Evolutionary conservation across 2,113 vertebrate species (phyloP).

Genomic region (Cryptotis parvus): DNA sequence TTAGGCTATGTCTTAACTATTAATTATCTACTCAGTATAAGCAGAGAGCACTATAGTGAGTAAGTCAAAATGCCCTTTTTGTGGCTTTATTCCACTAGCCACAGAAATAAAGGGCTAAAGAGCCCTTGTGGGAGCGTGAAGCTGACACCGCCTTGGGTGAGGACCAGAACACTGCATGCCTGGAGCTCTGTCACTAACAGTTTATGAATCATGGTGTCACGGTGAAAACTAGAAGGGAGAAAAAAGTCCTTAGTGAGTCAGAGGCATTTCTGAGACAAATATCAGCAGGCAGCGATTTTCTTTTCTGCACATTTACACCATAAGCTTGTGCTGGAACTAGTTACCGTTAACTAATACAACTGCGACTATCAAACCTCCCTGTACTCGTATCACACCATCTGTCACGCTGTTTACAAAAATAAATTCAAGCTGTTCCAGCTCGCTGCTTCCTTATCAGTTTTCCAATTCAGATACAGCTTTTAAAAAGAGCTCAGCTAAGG

Average conservation of each 20-base stretch:
- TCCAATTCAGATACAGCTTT: background rate
- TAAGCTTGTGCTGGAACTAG: background rate
- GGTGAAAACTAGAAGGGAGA: background rate
- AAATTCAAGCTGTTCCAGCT: slow-evolving; percentile 25
- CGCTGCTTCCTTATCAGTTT: slow-evolving; percentile 42
- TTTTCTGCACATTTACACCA: background rate
- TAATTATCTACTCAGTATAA: background rate
- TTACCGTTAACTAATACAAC: slow-evolving; percentile 17
- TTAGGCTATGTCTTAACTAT: slow-evolving; percentile 9
- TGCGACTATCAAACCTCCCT: background rate
- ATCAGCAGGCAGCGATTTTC: background rate
- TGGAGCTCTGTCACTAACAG: too few species aligned
- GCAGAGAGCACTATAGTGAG: background rate
- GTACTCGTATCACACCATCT: background rate
- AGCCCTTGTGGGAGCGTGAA: too few species aligned
- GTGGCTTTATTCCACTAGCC: background rate
- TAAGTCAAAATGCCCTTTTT: background rate
- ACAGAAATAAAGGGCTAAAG: background rate
- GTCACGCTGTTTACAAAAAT: slow-evolving; percentile 1
- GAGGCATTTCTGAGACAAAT: slow-evolving; percentile 22
- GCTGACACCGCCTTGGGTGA: too few species aligned
- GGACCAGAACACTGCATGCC: too few species aligned
- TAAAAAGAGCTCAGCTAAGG: slow-evolving; percentile 31
- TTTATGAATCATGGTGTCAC: too few species aligned
- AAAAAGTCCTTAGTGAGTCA: background rate